Evolutionary conservation across 2,888 invertebrate genomes (phyloP).

Genomic region (Spodoptera exigua): DNA sequence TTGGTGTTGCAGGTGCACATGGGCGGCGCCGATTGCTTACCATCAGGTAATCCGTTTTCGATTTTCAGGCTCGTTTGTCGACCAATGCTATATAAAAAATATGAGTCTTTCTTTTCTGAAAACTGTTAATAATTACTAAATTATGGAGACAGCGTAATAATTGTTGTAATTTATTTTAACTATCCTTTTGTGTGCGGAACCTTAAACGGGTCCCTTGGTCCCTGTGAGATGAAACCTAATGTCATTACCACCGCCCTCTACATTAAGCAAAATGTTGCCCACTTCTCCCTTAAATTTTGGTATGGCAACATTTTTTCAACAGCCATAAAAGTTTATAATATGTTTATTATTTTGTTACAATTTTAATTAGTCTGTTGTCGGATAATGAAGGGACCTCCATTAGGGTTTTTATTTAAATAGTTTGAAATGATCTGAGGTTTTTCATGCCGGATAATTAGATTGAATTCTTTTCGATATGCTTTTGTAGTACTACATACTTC

Average conservation of each 20-base stretch:
- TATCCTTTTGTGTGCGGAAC: constrained; percentile 15
- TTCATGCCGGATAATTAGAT: constrained; percentile 6
- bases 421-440: constrained; percentile 22
- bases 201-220: constrained; percentile 27
- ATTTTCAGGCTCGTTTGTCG: too few species aligned
- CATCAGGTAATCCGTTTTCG: too few species aligned
- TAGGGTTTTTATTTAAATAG: constrained; percentile 23
- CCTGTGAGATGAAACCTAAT: constrained; percentile 54
- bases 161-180: too few species aligned
- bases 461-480: too few species aligned
- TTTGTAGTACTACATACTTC: too few species aligned
- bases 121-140: too few species aligned
- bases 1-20: too few species aligned
- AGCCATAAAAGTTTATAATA: constrained; percentile 25
- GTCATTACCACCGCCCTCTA: constrained; percentile 56
- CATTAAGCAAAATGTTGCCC: constrained; percentile 61
- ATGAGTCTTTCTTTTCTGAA: too few species aligned
- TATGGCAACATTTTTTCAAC: constrained; percentile 17
- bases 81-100: too few species aligned
- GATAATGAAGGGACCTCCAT: constrained; percentile 12
- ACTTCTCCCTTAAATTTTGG: constrained; percentile 34
- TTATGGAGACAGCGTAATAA: too few species aligned
- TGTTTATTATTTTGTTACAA: constrained; percentile 27
- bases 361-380: constrained; percentile 23
- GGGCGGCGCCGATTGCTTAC: too few species aligned